Evolutionary conservation across 2,113 vertebrate species (phyloP), one percentile per base, ranked within the genome.

Genomic region (Maccullochella peelii): DNA sequence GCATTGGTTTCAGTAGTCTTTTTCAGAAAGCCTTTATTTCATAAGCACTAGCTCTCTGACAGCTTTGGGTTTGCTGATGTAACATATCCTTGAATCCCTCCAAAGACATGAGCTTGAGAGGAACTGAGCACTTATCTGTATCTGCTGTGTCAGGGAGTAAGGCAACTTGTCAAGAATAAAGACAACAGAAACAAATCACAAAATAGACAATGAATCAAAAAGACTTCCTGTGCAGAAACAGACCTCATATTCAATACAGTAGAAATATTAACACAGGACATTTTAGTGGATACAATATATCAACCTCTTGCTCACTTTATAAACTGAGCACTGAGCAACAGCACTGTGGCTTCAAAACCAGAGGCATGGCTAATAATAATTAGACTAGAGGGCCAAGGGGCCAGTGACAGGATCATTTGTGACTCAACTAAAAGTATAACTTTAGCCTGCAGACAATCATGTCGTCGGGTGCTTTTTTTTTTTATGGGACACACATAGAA

Each of bases 341-440:
- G 44, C 70, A 59, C 20, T 61, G 42, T 47, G 33, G 47, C 70
- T 69, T 74, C 18, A 69, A 83, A 63, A 83, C 71, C 58, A 76
- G 50, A 70, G 38, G 75, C 50, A 62, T 20, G 52, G 47, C 71
- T 83, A 70, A 70, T 83, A 63, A 80, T 81, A 67, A 78, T 86
- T 73, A 36, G 57, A 70, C 68, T 20, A 18, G 50, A 79, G 69
- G 77, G 69, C 74, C 65, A 49, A 67, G 25, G 66, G n/a, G 20
- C 80, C 73, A 78, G 33, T 86, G 87, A 81, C 77, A 65, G 57
- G 33, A 78, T 84, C 42, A 65, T 77, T 80, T 77, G 44, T 89
- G 84, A 86, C 77, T 83, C 50, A 69, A 58, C 61, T 69, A 40
- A 67, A 72, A 70, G 73, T 84, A 40, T 65, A 86, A 80, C 40